Conservation (phyloP, 1,140 invertebrate genomes). For the Prorops nasuta region DNA sequence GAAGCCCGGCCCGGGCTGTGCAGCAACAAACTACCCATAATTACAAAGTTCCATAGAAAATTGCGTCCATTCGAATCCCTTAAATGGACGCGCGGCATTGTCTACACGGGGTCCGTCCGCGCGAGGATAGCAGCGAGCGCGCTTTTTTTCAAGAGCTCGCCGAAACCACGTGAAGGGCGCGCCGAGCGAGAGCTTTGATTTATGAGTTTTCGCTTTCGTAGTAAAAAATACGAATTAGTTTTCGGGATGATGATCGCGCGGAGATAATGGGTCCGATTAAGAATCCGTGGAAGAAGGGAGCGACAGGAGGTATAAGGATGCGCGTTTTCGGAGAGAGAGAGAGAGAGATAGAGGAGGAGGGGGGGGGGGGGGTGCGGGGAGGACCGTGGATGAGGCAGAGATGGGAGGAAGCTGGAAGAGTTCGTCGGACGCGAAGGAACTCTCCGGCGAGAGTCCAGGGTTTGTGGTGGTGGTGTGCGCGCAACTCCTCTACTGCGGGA, state of each 20-base stretch:
- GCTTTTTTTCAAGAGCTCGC: conserved; percentile 28
- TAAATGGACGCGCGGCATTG: conserved; percentile 47
- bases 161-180: conserved; percentile 18
- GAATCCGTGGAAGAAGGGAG: conserved; percentile 42
- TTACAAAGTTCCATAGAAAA: conserved; percentile 57
- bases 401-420: too few species aligned
- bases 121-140: conserved; percentile 14
- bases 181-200: conserved; percentile 47
- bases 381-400: conserved; percentile 7
- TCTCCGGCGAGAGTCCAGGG: too few species aligned
- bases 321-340: conserved; percentile 24
- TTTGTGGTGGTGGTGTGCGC: too few species aligned
- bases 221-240: conserved; percentile 57
- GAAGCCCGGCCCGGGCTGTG: conserved; percentile 17
- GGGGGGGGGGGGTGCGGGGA: not conserved
- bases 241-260: conserved; percentile 55
- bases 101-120: conserved; percentile 27
- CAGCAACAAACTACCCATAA: conserved; percentile 52
- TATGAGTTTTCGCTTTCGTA: conserved; percentile 57
- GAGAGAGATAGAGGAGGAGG: conserved; percentile 15
- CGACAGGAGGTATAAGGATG: conserved; percentile 11
- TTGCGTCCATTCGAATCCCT: conserved; percentile 54
- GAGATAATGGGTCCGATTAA: conserved; percentile 56
- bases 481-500: not conserved
- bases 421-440: too few species aligned